phyloP scores from a whole-genome alignment of 2,113 vertebrate species.

The Aldabrachelys gigantea region DNA sequence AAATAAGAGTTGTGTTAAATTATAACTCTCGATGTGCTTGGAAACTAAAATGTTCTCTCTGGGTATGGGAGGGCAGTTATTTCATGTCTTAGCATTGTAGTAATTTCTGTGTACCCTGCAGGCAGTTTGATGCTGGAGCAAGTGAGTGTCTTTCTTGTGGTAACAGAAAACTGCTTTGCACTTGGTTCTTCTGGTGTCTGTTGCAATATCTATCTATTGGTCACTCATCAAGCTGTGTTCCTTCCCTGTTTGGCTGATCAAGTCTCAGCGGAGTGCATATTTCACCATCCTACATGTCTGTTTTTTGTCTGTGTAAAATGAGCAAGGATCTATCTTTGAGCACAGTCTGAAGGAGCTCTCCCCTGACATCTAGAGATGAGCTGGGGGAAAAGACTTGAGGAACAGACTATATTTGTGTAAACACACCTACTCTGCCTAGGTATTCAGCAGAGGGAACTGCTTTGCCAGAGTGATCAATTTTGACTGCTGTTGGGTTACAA shows the following conservation, averaged over 20 bases:
- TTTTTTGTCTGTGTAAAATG: background rate
- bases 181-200: background rate
- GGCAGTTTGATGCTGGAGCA: background rate
- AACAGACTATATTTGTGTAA: background rate
- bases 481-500: background rate
- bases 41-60: background rate
- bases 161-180: background rate
- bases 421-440: background rate
- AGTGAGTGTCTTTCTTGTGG: background rate
- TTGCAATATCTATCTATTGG: background rate
- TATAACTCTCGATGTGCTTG: constrained; percentile 3
- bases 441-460: background rate
- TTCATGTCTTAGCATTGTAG: rapidly evolving
- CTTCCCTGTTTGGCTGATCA: background rate
- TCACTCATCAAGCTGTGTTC: background rate
- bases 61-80: background rate
- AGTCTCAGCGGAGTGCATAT: background rate
- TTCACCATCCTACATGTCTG: background rate
- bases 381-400: background rate
- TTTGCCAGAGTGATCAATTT: background rate
- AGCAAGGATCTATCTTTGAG: background rate
- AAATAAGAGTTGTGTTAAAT: background rate
- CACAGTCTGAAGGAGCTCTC: background rate
- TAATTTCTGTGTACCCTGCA: background rate
- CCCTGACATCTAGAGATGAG: background rate